Base-by-base conservation (phyloP, 2,888 invertebrate species). In the Ariolimax columbianus region DNA sequence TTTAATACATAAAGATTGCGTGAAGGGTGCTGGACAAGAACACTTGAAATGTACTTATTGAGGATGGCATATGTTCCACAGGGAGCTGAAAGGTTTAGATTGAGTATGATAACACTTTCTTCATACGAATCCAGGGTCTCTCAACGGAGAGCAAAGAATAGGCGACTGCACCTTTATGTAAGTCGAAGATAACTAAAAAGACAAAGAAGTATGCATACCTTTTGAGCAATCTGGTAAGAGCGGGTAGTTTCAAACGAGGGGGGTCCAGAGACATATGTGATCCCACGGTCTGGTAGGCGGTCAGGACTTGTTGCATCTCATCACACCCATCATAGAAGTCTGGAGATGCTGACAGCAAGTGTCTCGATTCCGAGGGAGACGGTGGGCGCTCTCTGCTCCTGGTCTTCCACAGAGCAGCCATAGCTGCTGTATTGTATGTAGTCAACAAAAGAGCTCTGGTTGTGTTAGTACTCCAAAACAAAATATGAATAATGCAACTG, bases 221-320 rank as follows among this genome's bases (percentile, higher is more conserved):
- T 51, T 30, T 51, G 6, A 75, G 23, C 7, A 47, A 33, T 33
- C 51, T 75, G 33, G 33, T n/a, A 1, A 75, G 2, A 17, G 33
- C 33, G 17, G 51, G 23, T 19, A 51, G 75, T 30, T 51, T 47
- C 6, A 75, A 17, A 17, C 51, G 47, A 3, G 47, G 75, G 14
- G 47, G 0, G 3, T 7, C 4, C n/a, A 43, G 17, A 30, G 6
- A 14, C 0, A 75, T 33, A 43, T 51, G 47, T 33, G 47, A 47
- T 4, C 51, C 75, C 33, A 75, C 36, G 33, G 75, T 51, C 47
- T 73, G 73, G 73, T 73, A 73, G 43, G 73, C 73, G 1, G 40
- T 47, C n/a, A 75, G 51, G 1, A 75, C 73, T 17, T 75, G 43
- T 30, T 26, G 73, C 51, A 75, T 51, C 30, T 75, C 75, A 47